Evolutionary conservation across 2,797 vertebrate genomes (phyloP).

Genomic region (Enteromius radiatus): DNA sequence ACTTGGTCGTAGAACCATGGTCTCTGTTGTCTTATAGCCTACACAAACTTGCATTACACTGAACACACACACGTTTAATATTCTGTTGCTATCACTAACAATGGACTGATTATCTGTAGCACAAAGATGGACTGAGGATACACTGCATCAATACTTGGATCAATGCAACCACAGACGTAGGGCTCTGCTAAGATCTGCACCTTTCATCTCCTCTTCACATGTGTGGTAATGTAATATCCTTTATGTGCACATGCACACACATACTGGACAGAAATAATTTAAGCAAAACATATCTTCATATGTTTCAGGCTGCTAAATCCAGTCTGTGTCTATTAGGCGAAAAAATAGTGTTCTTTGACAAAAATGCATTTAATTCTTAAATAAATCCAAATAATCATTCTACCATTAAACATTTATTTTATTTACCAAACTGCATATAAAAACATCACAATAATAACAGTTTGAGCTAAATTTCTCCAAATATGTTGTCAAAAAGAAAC

Average conservation of each 20-base stretch:
- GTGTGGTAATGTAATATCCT: constrained; percentile 44
- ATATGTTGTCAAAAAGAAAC: not conserved
- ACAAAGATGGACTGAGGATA: constrained; percentile 11
- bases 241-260: constrained; percentile 3
- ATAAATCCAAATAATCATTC: too few relatives aligned
- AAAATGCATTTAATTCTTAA: not conserved
- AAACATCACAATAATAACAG: too few relatives aligned
- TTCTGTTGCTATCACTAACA: constrained; percentile 18
- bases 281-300: not conserved
- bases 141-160: constrained; percentile 42
- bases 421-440: not conserved
- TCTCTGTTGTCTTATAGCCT: not conserved
- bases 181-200: constrained; percentile 34
- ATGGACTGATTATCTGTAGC: constrained; percentile 23
- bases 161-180: constrained; percentile 30
- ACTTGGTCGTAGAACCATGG: not conserved
- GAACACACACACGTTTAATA: constrained; percentile 16
- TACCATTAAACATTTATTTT: not conserved
- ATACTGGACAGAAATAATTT: not conserved
- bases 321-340: not conserved
- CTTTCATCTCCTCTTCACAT: constrained; percentile 47
- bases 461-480: not conserved
- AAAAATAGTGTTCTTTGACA: not conserved
- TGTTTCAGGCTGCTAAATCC: not conserved
- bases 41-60: constrained; percentile 7